phyloP scores from a whole-genome alignment of 1,140 invertebrate species.

The Drosophila athabasca region DNA sequence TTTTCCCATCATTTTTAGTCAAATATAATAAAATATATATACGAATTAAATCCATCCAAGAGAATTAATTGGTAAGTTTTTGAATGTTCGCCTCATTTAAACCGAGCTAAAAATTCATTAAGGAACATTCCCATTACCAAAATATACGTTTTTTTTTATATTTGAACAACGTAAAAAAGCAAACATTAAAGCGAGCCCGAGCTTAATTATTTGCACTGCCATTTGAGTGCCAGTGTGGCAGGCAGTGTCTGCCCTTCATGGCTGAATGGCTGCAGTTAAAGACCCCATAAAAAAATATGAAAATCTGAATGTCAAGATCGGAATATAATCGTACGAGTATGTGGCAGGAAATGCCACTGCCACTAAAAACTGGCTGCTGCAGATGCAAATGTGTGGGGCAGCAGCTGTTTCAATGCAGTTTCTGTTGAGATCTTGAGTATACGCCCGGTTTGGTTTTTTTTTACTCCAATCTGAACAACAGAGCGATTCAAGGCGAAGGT shows the following conservation, averaged over 20 bases:
- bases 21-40: too few species aligned
- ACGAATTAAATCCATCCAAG: too few species aligned
- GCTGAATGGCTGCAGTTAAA: neutral
- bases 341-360: neutral
- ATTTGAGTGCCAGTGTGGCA: neutral
- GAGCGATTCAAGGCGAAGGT: conserved; percentile 56
- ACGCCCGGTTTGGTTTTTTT: too few species aligned
- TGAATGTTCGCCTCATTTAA: too few species aligned
- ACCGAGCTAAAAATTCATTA: too few species aligned
- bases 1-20: too few species aligned
- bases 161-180: too few species aligned
- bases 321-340: neutral
- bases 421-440: neutral
- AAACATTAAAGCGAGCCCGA: neutral
- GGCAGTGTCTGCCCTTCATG: neutral
- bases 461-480: too few species aligned
- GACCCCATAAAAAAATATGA: conserved; percentile 1
- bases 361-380: neutral
- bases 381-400: neutral
- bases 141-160: too few species aligned
- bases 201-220: neutral
- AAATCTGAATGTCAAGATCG: conserved; percentile 2
- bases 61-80: too few species aligned
- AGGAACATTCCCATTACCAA: too few species aligned
- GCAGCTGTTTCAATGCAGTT: neutral